phyloP scores from a whole-genome alignment of 1,140 invertebrate species.

The Lethocerus indicus region DNA sequence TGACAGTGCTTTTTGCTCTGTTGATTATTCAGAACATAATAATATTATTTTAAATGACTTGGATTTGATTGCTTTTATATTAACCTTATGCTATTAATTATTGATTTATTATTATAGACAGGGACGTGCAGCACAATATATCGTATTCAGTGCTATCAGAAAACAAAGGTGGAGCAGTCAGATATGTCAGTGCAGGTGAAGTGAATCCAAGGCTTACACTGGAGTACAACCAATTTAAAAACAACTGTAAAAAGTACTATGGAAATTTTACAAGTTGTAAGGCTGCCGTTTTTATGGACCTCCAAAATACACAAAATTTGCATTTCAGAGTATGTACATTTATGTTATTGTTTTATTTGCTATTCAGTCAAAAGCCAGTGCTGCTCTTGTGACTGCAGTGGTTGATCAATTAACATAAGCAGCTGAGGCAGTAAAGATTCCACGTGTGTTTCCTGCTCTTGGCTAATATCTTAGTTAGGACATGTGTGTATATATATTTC shows the following conservation, averaged over 20 bases:
- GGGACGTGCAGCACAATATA: conserved; percentile 81
- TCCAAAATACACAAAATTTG: conserved; percentile 86
- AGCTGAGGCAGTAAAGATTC: conserved; percentile 15
- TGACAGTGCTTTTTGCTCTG: too few species aligned
- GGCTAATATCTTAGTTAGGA: neutral
- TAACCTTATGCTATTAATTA: too few species aligned
- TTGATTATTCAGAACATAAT: too few species aligned
- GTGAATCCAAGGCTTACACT: conserved; percentile 84
- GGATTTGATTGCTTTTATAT: too few species aligned
- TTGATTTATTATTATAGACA: conserved; percentile 61
- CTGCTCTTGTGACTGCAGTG: too few species aligned
- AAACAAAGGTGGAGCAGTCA: conserved; percentile 77
- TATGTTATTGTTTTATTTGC: neutral
- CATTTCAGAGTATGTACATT: conserved; percentile 51
- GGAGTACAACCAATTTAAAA: conserved; percentile 67
- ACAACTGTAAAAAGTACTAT: conserved; percentile 82
- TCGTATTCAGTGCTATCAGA: conserved; percentile 64
- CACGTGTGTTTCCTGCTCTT: neutral
- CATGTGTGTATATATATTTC: too few species aligned
- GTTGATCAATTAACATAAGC: too few species aligned
- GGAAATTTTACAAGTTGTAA: conserved; percentile 88
- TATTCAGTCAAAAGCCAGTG: too few species aligned
- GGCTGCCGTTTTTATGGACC: conserved; percentile 65
- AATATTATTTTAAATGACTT: too few species aligned
- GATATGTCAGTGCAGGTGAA: conserved; percentile 83